Conservation (phyloP, 2,797 vertebrate species). For the Thunnus albacares region DNA sequence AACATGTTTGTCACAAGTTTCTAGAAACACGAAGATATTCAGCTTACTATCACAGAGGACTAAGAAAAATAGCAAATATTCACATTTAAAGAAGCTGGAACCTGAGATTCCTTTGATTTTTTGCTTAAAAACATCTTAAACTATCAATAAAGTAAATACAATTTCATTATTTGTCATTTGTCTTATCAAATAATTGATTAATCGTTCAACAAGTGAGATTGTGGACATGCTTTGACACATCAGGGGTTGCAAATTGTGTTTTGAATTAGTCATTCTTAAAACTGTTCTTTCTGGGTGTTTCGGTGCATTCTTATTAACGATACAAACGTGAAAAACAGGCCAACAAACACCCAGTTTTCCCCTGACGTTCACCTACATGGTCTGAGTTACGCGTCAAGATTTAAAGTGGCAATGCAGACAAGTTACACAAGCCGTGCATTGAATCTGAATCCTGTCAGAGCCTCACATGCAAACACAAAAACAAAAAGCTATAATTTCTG, state of each 20-base stretch:
- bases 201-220: neutral
- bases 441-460: neutral
- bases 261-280: neutral
- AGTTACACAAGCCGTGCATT: conserved; percentile 26
- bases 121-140: no score
- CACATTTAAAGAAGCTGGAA: no score
- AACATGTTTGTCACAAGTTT: no score
- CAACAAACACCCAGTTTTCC: neutral
- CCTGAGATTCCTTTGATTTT: no score
- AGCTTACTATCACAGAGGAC: no score
- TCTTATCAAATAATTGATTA: neutral
- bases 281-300: no score
- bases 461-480: neutral
- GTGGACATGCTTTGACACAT: neutral
- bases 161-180: no score
- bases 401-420: conserved; percentile 7
- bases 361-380: neutral
- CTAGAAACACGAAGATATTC: no score
- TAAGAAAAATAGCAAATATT: no score
- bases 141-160: no score
- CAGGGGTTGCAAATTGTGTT: neutral
- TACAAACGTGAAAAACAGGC: neutral
- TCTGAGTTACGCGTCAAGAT: neutral
- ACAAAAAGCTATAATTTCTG: neutral
- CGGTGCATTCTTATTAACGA: neutral